Evolutionary conservation across 2,113 vertebrate genomes (phyloP).

Genomic region (Coregonus clupeaformis): DNA sequence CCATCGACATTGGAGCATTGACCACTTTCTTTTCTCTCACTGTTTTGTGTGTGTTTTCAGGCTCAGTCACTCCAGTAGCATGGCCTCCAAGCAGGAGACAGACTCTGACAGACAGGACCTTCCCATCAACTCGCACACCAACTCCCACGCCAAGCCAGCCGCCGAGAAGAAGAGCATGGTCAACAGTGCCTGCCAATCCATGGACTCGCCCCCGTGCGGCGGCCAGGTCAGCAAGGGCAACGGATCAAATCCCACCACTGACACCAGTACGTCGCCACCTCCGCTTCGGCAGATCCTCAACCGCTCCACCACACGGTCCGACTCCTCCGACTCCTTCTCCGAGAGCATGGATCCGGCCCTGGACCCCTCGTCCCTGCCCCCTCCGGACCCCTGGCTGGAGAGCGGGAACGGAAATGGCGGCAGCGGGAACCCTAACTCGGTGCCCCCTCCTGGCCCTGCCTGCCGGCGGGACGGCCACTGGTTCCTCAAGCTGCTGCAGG

Average conservation of each 20-base stretch:
- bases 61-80: constrained; percentile 87
- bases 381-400: constrained; percentile 97
- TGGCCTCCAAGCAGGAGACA: constrained; percentile 94
- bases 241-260: constrained; percentile 61
- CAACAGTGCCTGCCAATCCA: constrained; percentile 79
- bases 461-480: constrained; percentile 94
- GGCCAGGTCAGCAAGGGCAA: neutral
- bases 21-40: neutral
- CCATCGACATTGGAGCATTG: neutral
- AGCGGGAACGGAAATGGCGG: constrained; percentile 77
- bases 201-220: constrained; percentile 76
- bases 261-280: constrained; percentile 63
- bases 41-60: constrained; percentile 66
- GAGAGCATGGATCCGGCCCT: constrained; percentile 93
- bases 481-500: constrained; percentile 98
- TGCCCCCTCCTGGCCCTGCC: constrained; percentile 43
- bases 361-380: constrained; percentile 93
- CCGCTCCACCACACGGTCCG: constrained; percentile 88
- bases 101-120: constrained; percentile 91
- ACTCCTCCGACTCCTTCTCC: constrained; percentile 91
- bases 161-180: constrained; percentile 83
- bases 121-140: constrained; percentile 77
- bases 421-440: constrained; percentile 63
- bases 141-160: constrained; percentile 79
- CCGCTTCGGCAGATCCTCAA: constrained; percentile 84